Conservation (phyloP, 1,140 invertebrate genomes). For the Oedothorax gibbosus region DNA sequence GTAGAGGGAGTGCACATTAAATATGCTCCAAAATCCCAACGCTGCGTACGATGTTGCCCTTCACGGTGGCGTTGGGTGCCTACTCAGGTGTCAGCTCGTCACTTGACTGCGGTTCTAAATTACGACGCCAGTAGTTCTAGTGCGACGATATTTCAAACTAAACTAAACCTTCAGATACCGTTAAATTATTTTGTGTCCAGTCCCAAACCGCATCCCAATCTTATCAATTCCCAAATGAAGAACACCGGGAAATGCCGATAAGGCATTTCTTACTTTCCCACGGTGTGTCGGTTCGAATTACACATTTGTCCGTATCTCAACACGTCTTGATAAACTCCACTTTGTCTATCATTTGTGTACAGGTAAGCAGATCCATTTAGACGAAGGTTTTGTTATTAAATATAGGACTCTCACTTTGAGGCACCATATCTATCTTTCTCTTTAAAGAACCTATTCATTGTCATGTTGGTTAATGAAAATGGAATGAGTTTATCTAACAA, state of each 20-base stretch:
- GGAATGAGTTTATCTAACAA: too few species aligned
- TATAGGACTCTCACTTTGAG: constrained; percentile 1
- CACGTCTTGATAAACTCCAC: not conserved
- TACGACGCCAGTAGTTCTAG: too few species aligned
- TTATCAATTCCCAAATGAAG: constrained; percentile 1
- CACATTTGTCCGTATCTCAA: constrained; percentile 13
- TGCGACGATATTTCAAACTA: too few species aligned
- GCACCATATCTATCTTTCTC: too few species aligned
- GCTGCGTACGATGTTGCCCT: too few species aligned
- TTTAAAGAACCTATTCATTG: too few species aligned
- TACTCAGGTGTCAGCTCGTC: too few species aligned
- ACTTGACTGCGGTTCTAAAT: too few species aligned
- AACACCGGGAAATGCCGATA: constrained; percentile 5
- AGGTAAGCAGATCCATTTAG: constrained; percentile 16
- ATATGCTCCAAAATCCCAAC: too few species aligned
- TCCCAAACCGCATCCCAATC: not conserved
- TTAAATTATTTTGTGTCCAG: not conserved
- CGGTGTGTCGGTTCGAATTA: constrained; percentile 23
- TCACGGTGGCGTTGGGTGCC: too few species aligned
- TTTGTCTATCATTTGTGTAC: not conserved
- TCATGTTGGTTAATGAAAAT: too few species aligned
- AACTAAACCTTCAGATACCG: not conserved
- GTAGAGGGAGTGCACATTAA: too few species aligned
- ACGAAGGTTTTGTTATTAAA: constrained; percentile 31
- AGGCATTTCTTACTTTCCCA: constrained; percentile 28